phyloP scores from a whole-genome alignment of 2,888 invertebrate genomes.

The Drosophila affinis region DNA sequence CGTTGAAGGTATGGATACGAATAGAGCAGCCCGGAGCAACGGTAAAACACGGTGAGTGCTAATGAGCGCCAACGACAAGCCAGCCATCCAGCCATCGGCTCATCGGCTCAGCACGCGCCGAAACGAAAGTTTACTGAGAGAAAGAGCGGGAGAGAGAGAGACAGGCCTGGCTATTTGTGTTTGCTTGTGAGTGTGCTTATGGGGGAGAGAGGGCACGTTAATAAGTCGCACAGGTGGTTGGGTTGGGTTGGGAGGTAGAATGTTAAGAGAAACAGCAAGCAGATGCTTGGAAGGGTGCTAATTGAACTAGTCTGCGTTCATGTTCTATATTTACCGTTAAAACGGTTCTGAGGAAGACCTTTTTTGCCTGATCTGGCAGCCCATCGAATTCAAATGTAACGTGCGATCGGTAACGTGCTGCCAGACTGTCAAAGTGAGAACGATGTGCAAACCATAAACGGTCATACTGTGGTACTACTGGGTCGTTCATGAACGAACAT shows the following conservation, averaged over 20 bases:
- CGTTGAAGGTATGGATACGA: constrained; percentile 71
- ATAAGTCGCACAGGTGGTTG: constrained; percentile 41
- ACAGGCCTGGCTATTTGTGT: neutral
- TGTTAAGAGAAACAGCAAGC: constrained; percentile 36
- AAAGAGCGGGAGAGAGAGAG: neutral
- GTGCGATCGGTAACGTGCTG: neutral
- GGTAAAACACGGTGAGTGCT: constrained; percentile 49
- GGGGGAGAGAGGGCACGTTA: constrained; percentile 7
- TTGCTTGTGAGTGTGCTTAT: neutral
- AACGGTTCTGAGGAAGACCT: neutral
- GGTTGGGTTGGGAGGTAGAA: constrained; percentile 9
- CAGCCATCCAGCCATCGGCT: constrained; percentile 17
- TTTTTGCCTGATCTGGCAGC: neutral
- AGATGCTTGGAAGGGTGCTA: constrained; percentile 50
- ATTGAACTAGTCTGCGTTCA: constrained; percentile 47
- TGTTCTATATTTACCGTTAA: constrained; percentile 64
- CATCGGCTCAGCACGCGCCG: constrained; percentile 45
- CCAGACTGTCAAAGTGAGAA: neutral
- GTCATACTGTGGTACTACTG: neutral
- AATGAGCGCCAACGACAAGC: constrained; percentile 8
- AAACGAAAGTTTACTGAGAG: constrained; percentile 3
- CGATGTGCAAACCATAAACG: neutral
- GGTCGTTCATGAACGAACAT: too few species aligned
- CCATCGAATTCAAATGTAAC: neutral
- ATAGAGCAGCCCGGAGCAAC: constrained; percentile 36